Base-by-base conservation (phyloP, 2,888 invertebrate species). In the Dynastes tityus region DNA sequence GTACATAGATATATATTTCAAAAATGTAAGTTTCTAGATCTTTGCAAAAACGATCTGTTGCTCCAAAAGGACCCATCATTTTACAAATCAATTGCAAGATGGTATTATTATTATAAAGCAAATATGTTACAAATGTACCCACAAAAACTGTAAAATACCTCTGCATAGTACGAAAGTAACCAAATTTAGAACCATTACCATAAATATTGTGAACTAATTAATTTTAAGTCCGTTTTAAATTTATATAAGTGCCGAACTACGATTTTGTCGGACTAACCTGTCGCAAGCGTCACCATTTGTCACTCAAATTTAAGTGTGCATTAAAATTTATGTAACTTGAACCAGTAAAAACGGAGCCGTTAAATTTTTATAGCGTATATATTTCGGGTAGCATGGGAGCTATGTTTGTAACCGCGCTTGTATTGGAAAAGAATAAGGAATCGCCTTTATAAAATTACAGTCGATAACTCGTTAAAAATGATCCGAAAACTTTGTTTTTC, bases 331-430 rank as follows among this genome's bases (percentile, higher is more conserved):
- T 67, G 67, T 45, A 55, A 71, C 32, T 55, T 37, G 29, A 55
- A 49, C 58, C 37, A 55, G 22, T 67, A 67, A 67, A 67, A 67
- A 22, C 67, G 32, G 45, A 11, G 67, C 45, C 16, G 49, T 71
- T 71, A 71, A 71, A 71, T 55, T 71, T 71, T 71, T 71, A 71
- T 71, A 55, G 71, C 55, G n/a, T 55, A 55, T 55, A 55, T 55
- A 37, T 71, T 55, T 71, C 32, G 16, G 32, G 4, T 5, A 32
- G 55, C 16, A 37, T 9, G 55, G 16, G 45, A 55, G 53, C 55
- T 71, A 58, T 71, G 55, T 32, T 58, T 71, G 55, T 55, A 9
- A 51, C 51, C 1, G n/a, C 16, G 45, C 53, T 71, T 71, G 53
- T 55, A 55, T 27, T 1, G n/a, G 32, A 55, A 22, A 16, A 45